A percentile compares a stretch with the other conserved stretches of the same genome.
Conservation (phyloP, 1,140 invertebrate species). For the Drosophila chauvacae region DNA sequence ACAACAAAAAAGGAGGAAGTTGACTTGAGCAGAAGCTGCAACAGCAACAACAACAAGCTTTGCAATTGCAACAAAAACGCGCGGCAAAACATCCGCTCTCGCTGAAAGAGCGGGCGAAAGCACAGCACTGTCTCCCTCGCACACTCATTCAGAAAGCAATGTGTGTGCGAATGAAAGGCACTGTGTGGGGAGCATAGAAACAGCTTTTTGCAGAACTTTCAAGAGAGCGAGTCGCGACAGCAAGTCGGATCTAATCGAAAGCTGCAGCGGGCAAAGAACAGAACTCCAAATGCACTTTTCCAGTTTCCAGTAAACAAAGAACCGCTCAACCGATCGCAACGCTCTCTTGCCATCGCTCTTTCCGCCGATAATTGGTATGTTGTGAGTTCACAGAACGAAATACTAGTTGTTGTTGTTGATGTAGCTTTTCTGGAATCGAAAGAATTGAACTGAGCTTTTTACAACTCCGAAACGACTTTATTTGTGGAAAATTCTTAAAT, state of each 20-base stretch:
- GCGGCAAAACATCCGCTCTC: constrained; percentile 62
- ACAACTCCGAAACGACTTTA: background rate
- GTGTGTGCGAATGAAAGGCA: constrained; percentile 11
- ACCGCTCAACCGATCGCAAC: constrained; percentile 70
- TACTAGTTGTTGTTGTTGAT: background rate
- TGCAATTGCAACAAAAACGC: constrained; percentile 35
- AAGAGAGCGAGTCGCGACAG: constrained; percentile 33
- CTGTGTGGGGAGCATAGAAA: constrained; percentile 29
- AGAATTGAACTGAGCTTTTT: constrained; percentile 14
- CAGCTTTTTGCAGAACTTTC: constrained; percentile 53
- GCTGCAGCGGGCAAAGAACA: constrained; percentile 65
- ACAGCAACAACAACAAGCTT: constrained; percentile 27
- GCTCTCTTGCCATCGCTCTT: constrained; percentile 21
- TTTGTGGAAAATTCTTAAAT: constrained; percentile 12
- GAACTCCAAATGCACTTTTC: constrained; percentile 69
- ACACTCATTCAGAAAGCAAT: background rate
- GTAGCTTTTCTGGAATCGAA: constrained; percentile 5
- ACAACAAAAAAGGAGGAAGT: constrained; percentile 26
- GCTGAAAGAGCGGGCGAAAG: constrained; percentile 19
- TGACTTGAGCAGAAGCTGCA: constrained; percentile 35
- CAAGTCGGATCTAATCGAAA: constrained; percentile 74
- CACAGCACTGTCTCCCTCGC: constrained; percentile 5
- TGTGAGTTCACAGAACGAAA: constrained; percentile 1
- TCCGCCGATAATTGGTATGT: constrained; percentile 27
- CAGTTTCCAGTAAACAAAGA: constrained; percentile 76